phyloP scores from a whole-genome alignment of 1,140 invertebrate genomes.

The Pollicipes pollicipes region DNA sequence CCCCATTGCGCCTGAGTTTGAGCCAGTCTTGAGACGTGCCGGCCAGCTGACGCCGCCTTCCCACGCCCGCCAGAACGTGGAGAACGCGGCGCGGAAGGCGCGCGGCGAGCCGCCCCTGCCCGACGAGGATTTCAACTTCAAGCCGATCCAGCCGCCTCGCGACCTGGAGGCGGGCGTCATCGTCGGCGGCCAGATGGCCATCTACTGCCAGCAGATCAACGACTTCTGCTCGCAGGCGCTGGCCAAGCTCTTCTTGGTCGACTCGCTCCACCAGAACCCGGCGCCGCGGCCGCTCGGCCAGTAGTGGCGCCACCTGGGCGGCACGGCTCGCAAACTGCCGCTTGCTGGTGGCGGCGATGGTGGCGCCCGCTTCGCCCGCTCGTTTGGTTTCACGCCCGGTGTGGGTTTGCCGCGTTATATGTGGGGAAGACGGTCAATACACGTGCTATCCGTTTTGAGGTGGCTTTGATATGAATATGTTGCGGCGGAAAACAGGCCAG shows the following conservation, averaged over 20 bases:
- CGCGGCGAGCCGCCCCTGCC: slow-evolving; percentile 82
- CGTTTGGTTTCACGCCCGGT: too few species aligned
- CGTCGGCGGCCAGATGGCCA: slow-evolving; percentile 81
- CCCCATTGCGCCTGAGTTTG: not conserved
- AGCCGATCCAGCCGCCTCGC: slow-evolving; percentile 71
- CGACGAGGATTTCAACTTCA: slow-evolving; percentile 88
- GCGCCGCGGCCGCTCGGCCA: not conserved
- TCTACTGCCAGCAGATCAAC: slow-evolving; percentile 70
- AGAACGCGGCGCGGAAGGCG: slow-evolving; percentile 67
- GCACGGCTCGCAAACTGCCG: too few species aligned
- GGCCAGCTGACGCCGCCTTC: slow-evolving; percentile 8
- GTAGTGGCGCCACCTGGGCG: not conserved
- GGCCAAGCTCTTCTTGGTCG: slow-evolving; percentile 88
- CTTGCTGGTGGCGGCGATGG: too few species aligned
- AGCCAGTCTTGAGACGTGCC: not conserved
- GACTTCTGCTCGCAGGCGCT: slow-evolving; percentile 91
- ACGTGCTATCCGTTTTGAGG: too few species aligned
- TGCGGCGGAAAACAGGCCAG: too few species aligned
- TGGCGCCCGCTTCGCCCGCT: too few species aligned
- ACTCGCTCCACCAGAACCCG: slow-evolving; percentile 51
- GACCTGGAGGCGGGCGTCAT: slow-evolving; percentile 78
- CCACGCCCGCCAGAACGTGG: slow-evolving; percentile 43
- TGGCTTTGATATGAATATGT: too few species aligned
- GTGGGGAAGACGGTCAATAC: too few species aligned
- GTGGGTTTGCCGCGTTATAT: too few species aligned